A percentile compares a stretch with the other conserved stretches of the same genome.
Evolutionary conservation across 2,797 vertebrate species (phyloP).

Genomic region (Myoxocephalus aenaeus): DNA sequence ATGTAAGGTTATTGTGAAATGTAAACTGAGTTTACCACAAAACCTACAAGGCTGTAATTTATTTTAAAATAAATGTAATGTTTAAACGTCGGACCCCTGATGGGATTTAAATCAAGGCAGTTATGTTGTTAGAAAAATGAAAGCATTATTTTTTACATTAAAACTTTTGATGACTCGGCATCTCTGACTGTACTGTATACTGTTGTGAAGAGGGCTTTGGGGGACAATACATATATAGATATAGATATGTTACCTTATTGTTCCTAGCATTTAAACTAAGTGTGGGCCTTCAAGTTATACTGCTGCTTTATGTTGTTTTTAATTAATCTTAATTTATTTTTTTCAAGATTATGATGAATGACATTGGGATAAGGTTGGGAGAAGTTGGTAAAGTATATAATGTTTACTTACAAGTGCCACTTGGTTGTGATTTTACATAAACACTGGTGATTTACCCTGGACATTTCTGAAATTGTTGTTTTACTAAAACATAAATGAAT

Average conservation of each 20-base stretch:
- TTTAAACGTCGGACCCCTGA: not conserved
- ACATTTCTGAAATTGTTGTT: not conserved
- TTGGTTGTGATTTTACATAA: not conserved
- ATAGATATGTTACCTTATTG: not conserved
- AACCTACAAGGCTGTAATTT: not conserved
- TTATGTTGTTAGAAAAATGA: not conserved
- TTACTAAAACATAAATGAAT: not conserved
- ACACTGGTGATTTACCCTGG: not conserved
- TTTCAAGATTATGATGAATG: not conserved
- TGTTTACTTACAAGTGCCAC: not conserved
- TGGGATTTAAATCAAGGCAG: not conserved
- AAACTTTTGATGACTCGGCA: not conserved
- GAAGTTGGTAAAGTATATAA: not conserved
- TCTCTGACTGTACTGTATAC: constrained; percentile 2
- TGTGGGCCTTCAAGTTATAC: not conserved
- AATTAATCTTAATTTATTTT: not conserved
- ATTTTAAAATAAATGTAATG: not conserved
- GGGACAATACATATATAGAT: not conserved
- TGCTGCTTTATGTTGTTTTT: not conserved
- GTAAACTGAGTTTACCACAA: not conserved
- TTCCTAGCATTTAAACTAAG: not conserved
- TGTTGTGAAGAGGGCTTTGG: constrained; percentile 1
- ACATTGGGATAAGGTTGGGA: not conserved
- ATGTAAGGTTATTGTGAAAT: not conserved
- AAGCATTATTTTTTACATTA: not conserved